Conservation (phyloP, 2,888 invertebrate genomes). For the Tinea trinotella region DNA sequence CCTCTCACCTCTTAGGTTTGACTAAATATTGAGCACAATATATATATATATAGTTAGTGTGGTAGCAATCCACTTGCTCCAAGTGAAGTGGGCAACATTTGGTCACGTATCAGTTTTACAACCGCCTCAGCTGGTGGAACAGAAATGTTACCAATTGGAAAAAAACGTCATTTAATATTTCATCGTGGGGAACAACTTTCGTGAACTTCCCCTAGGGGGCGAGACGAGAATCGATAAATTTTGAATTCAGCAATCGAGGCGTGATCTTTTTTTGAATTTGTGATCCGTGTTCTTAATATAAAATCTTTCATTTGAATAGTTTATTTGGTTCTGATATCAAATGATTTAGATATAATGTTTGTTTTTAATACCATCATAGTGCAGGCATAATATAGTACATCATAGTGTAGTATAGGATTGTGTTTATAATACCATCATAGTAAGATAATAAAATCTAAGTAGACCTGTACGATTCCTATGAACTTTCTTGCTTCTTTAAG, state of each 20-base stretch:
- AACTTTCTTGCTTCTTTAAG: too few species aligned
- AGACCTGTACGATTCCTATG: too few species aligned
- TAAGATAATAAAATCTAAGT: too few species aligned
- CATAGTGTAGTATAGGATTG: too few species aligned
- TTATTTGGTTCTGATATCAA: too few species aligned
- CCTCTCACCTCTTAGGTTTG: background rate
- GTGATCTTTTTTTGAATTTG: background rate
- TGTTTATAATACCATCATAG: too few species aligned
- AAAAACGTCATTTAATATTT: conserved; percentile 18
- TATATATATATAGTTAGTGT: too few species aligned
- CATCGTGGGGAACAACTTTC: conserved; percentile 8
- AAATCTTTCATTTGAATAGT: too few species aligned
- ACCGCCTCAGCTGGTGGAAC: conserved; percentile 49
- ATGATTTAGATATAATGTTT: too few species aligned
- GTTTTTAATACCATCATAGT: too few species aligned
- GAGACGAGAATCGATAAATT: background rate
- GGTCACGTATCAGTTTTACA: conserved; percentile 65
- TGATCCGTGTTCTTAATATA: background rate
- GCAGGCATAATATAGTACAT: too few species aligned
- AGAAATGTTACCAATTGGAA: conserved; percentile 18
- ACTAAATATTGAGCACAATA: background rate
- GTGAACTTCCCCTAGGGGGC: conserved; percentile 9
- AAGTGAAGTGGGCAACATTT: conserved; percentile 9
- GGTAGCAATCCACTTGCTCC: conserved; percentile 9
- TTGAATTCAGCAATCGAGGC: background rate